A percentile compares a stretch with the other conserved stretches of the same genome.
Conservation (phyloP, 2,888 invertebrate species). For the Gastrophysa polygoni region DNA sequence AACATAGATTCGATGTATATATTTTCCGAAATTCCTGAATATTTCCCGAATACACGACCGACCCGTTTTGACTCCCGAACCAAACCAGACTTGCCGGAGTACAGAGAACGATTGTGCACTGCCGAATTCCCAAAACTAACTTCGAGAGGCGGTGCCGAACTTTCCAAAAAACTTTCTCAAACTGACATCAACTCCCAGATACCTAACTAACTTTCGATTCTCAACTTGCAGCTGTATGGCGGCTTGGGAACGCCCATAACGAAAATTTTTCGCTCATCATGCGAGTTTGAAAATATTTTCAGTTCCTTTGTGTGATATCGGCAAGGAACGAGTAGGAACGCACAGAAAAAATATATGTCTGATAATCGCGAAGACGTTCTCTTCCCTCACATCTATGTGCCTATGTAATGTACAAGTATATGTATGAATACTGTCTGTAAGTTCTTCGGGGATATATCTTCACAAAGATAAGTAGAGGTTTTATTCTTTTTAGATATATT, state of each 20-base stretch:
- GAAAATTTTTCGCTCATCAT: constrained; percentile 1
- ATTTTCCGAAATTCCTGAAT: neutral
- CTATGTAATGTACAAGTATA: no score
- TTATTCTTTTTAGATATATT: no score
- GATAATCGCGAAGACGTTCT: no score
- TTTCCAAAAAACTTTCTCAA: constrained; percentile 54
- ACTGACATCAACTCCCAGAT: constrained; percentile 56
- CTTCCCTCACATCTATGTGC: no score
- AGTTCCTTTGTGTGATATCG: neutral
- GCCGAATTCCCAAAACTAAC: constrained; percentile 48
- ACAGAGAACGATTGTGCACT: constrained; percentile 45
- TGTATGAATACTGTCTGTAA: no score
- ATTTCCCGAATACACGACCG: neutral
- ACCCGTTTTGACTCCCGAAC: neutral
- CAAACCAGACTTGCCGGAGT: constrained; percentile 29
- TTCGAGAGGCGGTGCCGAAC: constrained; percentile 51
- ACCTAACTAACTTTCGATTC: constrained; percentile 35
- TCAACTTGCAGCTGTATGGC: constrained; percentile 29
- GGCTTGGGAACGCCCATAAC: neutral
- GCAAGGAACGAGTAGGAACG: no score
- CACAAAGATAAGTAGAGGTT: no score
- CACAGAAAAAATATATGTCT: no score
- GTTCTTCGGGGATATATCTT: no score
- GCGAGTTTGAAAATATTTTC: neutral
- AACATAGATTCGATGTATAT: neutral